Percentiles rank a stretch among this genome's conserved stretches.
These are phyloP conservation scores for Bombus superbus DNA, from an alignment of 1,140 invertebrate species.

Conservation along the genomic window DNA sequence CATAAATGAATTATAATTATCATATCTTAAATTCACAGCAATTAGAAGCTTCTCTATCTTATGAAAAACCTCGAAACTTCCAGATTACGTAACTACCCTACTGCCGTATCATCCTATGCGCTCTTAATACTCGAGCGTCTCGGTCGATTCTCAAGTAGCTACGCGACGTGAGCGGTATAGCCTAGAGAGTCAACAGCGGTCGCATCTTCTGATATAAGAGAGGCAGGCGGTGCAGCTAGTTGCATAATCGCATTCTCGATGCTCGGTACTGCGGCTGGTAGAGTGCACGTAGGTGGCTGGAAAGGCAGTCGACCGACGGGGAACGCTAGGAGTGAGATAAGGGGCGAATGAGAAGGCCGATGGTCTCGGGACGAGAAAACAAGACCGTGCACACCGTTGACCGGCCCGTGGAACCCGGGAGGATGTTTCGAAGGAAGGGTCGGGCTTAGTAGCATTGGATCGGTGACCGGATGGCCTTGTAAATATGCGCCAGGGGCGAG, in stretches of 20 bases:
- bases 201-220: slow-evolving; percentile 46
- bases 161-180: too few species aligned
- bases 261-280: slow-evolving; percentile 31
- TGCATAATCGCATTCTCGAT: slow-evolving; percentile 66
- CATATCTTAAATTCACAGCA: too few species aligned
- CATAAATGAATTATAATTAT: too few species aligned
- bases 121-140: too few species aligned
- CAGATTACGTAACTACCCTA: too few species aligned
- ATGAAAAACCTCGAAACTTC: too few species aligned
- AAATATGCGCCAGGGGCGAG: slow-evolving; percentile 54
- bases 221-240: slow-evolving; percentile 44
- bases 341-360: slow-evolving; percentile 20
- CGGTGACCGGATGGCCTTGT: slow-evolving; percentile 66
- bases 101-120: too few species aligned
- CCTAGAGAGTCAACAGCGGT: background rate
- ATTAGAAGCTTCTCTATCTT: too few species aligned
- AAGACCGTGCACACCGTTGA: background rate
- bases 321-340: slow-evolving; percentile 38
- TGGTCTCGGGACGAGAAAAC: slow-evolving; percentile 14
- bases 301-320: slow-evolving; percentile 6
- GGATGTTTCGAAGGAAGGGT: slow-evolving; percentile 23
- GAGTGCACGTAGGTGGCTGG: slow-evolving; percentile 54
- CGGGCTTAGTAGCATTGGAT: slow-evolving; percentile 52
- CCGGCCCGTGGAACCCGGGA: background rate
- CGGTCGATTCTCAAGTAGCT: too few species aligned